Base-by-base conservation (phyloP, 2,888 invertebrate genomes). In the Apeira syringaria region DNA sequence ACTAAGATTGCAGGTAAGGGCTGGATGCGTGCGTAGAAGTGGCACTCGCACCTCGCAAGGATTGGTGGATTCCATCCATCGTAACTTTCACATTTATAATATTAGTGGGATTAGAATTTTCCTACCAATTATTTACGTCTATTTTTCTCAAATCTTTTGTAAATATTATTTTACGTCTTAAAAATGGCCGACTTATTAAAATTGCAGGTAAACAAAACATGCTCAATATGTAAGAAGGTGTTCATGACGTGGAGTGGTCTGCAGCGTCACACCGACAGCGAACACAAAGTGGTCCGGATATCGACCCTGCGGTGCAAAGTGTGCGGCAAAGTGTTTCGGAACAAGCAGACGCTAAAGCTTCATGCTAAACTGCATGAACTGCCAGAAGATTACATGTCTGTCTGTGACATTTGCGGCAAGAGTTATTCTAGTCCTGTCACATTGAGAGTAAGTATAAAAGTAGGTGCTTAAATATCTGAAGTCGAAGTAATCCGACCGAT, bases 361-460 rank as follows among this genome's bases (percentile, higher is more conserved):
- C 90, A 90, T 43, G 52, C 68, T 31, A 73, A 75, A 32, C 59
- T 61, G 7, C 89, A 90, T 34, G 61, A 60, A 25, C 22, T 35
- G 8, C 85, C 87, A 18, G 64, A 56, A 0, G 67, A 75, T 8
- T 64, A 59, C 18, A 31, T 68, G 6, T 68, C 61, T 32, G 74
- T 89, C 10, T 90, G 90, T 40, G 80, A 89, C 51, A 58, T 85
- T 0, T 90, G 90, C 26, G 90, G 89, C 0, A 82, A 76, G 47
- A 74, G 66, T n/a, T 80, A 72, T 31, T 71, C 74, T 3, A 70
- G 74, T 1, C 62, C 68, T 26, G 64, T 68, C 45, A 68, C 65
- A 35, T 68, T 87, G 13, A 76, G 71, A 68, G 86, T 82, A 60
- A 56, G 53, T 12, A n/a, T n/a, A n/a, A n/a, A n/a, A n/a, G n/a